Evolutionary conservation across 1,140 invertebrate genomes (phyloP).

Genomic region (Drosophila murphyi): DNA sequence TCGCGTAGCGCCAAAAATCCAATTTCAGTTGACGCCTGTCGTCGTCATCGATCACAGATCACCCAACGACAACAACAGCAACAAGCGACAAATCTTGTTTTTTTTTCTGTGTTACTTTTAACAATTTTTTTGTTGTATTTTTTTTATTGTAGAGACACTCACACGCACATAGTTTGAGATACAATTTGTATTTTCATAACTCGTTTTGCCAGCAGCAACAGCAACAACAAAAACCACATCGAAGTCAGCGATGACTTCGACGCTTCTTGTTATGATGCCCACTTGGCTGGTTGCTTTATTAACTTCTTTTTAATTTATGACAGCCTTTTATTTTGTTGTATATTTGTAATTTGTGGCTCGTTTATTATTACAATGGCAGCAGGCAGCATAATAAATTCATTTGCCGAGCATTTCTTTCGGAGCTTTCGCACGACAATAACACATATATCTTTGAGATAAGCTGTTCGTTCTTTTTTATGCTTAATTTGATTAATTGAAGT

Average conservation of each 20-base stretch:
- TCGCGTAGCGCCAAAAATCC: conserved; percentile 59
- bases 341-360: conserved; percentile 36
- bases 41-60: conserved; percentile 73
- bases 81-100: conserved; percentile 60
- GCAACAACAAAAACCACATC: conserved; percentile 5
- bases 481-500: conserved; percentile 75
- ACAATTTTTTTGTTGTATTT: conserved; percentile 17
- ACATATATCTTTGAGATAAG: conserved; percentile 3
- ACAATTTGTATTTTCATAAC: conserved; percentile 83
- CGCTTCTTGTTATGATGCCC: conserved; percentile 65
- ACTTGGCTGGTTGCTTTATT: conserved; percentile 59
- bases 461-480: conserved; percentile 24
- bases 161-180: conserved; percentile 51
- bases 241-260: conserved; percentile 11
- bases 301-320: conserved; percentile 66
- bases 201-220: conserved; percentile 58
- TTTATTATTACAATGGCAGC: conserved; percentile 35
- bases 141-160: conserved; percentile 65
- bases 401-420: conserved; percentile 5
- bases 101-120: conserved; percentile 10
- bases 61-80: conserved; percentile 35
- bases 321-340: conserved; percentile 55
- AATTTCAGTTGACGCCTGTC: conserved; percentile 73
- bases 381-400: conserved; percentile 27
- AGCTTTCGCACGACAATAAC: conserved; percentile 1